Evolutionary conservation across 2,888 invertebrate species (phyloP).

Genomic region (Toxonevra muliebris): DNA sequence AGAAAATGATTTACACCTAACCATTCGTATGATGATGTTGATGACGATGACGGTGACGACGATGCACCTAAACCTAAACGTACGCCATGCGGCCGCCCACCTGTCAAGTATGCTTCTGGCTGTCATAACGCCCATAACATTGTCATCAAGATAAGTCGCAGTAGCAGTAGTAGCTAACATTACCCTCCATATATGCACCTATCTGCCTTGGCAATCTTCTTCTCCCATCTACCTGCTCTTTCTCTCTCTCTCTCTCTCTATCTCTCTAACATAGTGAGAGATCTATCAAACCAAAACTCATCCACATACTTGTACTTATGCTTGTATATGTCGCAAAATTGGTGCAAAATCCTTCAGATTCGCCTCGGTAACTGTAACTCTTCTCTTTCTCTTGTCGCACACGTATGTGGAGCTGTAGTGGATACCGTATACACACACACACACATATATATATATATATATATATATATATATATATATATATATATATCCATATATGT

Average conservation of each 20-base stretch:
- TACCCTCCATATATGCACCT: neutral
- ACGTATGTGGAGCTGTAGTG: neutral
- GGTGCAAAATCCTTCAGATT: constrained; percentile 35
- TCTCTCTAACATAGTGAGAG: neutral
- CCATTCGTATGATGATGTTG: too few relatives aligned
- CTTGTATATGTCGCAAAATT: constrained; percentile 30
- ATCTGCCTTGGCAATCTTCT: neutral
- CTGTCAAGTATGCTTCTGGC: constrained; percentile 57
- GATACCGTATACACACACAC: too few relatives aligned
- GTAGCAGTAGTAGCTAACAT: constrained; percentile 2
- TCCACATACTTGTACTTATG: constrained; percentile 10
- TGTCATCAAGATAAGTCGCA: constrained; percentile 54
- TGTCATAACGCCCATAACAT: constrained; percentile 59
- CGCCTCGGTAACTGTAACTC: constrained; percentile 9
- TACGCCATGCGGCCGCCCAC: neutral
- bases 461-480: too few relatives aligned
- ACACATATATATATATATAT: too few relatives aligned
- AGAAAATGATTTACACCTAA: too few relatives aligned
- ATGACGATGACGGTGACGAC: too few relatives aligned
- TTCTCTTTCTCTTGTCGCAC: neutral
- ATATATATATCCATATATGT: constrained; percentile 1
- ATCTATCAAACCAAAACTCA: neutral
- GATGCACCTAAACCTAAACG: too few relatives aligned
- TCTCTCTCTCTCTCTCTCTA: neutral
- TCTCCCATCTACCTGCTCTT: neutral